phyloP scores from a whole-genome alignment of 1,140 invertebrate species.

The Sycophila sp. region DNA sequence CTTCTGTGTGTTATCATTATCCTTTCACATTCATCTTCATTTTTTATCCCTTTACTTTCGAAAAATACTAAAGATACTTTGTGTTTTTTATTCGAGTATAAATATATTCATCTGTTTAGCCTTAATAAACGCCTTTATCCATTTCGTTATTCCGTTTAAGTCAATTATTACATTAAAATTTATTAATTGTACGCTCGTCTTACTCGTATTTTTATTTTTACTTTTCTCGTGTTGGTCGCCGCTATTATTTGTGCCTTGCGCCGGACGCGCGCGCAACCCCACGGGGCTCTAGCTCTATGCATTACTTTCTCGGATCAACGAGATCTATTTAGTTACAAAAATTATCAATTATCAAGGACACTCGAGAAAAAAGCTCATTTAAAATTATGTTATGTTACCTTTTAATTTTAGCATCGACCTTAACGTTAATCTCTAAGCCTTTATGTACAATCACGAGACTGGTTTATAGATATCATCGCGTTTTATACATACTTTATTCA shows the following conservation, averaged over 20 bases:
- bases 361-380: conserved; percentile 28
- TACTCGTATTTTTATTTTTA: conserved; percentile 28
- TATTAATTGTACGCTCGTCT: conserved; percentile 33
- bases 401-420: too few species aligned
- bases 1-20: too few species aligned
- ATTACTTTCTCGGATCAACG: conserved; percentile 35
- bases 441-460: conserved; percentile 14
- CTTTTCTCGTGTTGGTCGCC: conserved; percentile 19
- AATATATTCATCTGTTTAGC: conserved; percentile 41
- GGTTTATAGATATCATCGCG: too few species aligned
- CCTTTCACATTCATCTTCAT: too few species aligned
- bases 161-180: conserved; percentile 34
- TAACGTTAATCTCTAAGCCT: too few species aligned
- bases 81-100: conserved; percentile 52
- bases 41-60: conserved; percentile 55
- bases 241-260: conserved; percentile 37
- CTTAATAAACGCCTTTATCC: conserved; percentile 35
- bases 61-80: conserved; percentile 63
- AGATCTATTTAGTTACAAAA: conserved; percentile 28
- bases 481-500: too few species aligned
- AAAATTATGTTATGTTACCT: conserved; percentile 8
- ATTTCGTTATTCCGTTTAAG: conserved; percentile 31
- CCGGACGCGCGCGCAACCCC: not conserved
- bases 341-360: conserved; percentile 32
- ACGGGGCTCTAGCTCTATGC: not conserved